Base-by-base conservation (phyloP, 2,113 vertebrate genomes). In the Ovibos moschatus region DNA sequence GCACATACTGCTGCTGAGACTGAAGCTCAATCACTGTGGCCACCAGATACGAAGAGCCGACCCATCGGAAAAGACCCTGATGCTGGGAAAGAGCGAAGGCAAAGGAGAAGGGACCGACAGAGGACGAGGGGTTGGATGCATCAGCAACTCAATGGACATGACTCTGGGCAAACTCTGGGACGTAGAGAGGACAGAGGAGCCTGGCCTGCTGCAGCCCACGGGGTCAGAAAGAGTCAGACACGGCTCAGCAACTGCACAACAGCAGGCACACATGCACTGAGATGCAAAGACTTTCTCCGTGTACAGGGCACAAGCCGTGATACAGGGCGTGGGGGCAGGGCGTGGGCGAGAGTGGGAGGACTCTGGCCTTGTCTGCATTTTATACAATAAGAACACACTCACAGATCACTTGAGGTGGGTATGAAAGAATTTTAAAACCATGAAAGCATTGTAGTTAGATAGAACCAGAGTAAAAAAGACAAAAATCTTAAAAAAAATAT, bases 221-320 rank as follows among this genome's bases (percentile, higher is more conserved):
- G 17, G 17, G 0, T 36, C 64, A 5, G 1, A 71, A 10, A 36
- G 64, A 10, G n/a, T 71, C 0, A 0, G 64, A 36, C 64, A 5
- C 4, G 1, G 0, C 64, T 10, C 17, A 71, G 67, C 1, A 2
- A 62, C 60, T 33, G 6, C 33, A 62, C 6, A 4, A 0, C 17
- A 10, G 4, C 16, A 43, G 50, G 12, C 5, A 12, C n/a, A 28
- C 14, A 28, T 40, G 67, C 2, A 6, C 0, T 25, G n/a, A 87
- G n/a, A 74, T 19, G 11, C 14, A 83, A 57, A 83, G 33, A 6
- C 4, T 76, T 55, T 76, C 62, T 89, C 1, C 23, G 43, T 33
- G 19, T 36, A 5, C 40, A 84, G 2, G 55, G 57, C 21, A 17
- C 55, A 57, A 74, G 43, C 7, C 30, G 58, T 90, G 23, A 47